Evolutionary conservation across 2,113 vertebrate species (phyloP).

Genomic region (Proteles cristata): DNA sequence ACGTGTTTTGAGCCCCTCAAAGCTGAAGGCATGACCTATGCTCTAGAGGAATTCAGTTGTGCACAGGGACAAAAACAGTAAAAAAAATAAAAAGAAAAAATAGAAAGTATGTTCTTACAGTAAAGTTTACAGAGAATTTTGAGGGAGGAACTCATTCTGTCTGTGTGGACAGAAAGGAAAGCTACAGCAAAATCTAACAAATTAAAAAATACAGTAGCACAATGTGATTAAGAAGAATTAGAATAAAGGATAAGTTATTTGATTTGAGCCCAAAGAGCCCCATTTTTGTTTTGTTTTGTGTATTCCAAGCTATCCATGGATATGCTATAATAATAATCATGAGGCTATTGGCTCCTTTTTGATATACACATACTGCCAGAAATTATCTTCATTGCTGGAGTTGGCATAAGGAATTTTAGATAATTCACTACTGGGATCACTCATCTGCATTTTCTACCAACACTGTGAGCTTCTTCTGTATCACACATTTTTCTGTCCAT

Average conservation of each 20-base stretch:
- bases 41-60: not conserved
- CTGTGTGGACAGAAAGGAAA: not conserved
- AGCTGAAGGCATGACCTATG: not conserved
- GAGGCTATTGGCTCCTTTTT: not conserved
- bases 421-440: not conserved
- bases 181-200: not conserved
- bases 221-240: not conserved
- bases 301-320: fast-evolving
- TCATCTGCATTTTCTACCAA: not conserved
- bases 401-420: not conserved
- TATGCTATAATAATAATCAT: not conserved
- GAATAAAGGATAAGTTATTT: not conserved
- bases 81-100: not conserved
- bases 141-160: not conserved
- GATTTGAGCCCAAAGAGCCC: not conserved
- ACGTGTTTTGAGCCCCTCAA: not conserved
- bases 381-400: not conserved
- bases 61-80: not conserved
- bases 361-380: not conserved
- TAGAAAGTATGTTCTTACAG: not conserved
- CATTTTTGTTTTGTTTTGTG: not conserved
- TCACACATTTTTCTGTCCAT: not conserved
- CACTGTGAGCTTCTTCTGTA: not conserved
- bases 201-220: not conserved
- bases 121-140: not conserved